These are phyloP conservation scores for Drosophila quinaria DNA, from an alignment of 2,888 invertebrate genomes.

Conservation along the genomic window DNA sequence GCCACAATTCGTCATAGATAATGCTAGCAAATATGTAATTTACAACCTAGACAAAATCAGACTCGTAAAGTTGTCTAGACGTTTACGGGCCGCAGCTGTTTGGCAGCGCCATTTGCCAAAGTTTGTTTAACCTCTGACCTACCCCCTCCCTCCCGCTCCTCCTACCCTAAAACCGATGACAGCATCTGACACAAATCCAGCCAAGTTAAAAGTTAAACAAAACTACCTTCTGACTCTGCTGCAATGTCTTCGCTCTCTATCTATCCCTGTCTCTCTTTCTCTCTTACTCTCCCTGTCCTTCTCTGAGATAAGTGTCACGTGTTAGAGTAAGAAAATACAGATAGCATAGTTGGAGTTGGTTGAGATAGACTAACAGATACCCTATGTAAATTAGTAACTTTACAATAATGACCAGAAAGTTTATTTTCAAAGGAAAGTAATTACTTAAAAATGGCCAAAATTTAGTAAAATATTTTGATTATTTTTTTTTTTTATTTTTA, in stretches of 20 bases:
- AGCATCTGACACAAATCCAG: constrained; percentile 69
- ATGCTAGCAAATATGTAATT: constrained; percentile 64
- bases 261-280: background rate
- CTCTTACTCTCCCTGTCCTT: background rate
- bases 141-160: background rate
- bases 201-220: constrained; percentile 74
- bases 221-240: constrained; percentile 52
- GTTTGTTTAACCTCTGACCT: constrained; percentile 24
- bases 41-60: constrained; percentile 54
- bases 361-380: constrained; percentile 3
- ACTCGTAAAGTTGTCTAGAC: constrained; percentile 56
- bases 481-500: no score
- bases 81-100: constrained; percentile 43
- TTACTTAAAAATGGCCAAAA: no score
- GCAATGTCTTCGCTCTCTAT: constrained; percentile 11
- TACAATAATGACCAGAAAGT: no score
- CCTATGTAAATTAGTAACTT: background rate
- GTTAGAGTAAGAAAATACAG: constrained; percentile 24
- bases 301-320: background rate
- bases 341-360: background rate
- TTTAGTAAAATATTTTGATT: no score
- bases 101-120: constrained; percentile 58
- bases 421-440: background rate
- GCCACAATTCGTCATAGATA: constrained; percentile 62
- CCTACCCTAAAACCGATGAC: constrained; percentile 37